Percentiles rank a stretch among this genome's conserved stretches.
Conservation (phyloP, 2,113 vertebrate species). For the Aythya baeri region DNA sequence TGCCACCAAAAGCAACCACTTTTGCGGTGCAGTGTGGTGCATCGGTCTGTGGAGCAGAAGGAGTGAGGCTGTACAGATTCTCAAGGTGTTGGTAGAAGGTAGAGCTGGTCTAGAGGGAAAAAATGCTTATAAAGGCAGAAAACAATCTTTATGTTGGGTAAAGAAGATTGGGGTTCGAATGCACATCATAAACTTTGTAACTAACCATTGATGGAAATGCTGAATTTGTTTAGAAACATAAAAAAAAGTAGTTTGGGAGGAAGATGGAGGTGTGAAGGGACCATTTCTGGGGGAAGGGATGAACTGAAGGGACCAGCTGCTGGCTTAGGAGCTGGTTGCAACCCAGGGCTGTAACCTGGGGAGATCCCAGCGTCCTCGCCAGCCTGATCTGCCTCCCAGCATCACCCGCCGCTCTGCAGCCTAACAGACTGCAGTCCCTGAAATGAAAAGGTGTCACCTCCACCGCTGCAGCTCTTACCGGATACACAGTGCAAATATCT, state of each 20-base stretch:
- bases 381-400: not conserved
- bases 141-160: not conserved
- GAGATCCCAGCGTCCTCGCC: not conserved
- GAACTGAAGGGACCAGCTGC: not conserved
- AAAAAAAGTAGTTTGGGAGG: not conserved
- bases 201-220: not conserved
- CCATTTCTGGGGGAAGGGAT: not conserved
- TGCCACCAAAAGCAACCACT: not conserved
- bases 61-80: fast-evolving
- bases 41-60: fast-evolving
- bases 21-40: not conserved
- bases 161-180: not conserved
- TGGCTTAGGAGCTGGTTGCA: not conserved
- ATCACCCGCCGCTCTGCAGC: not conserved
- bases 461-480: not conserved
- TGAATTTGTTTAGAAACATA: not conserved
- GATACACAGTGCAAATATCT: slow-evolving; percentile 34
- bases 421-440: not conserved
- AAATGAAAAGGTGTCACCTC: slow-evolving; percentile 44
- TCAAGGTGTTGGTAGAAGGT: not conserved
- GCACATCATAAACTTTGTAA: not conserved
- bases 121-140: not conserved
- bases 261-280: not conserved
- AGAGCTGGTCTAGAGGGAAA: not conserved
- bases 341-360: not conserved